Percentiles rank a stretch among this genome's conserved stretches.
Conservation (phyloP, 2,888 invertebrate species). For the Pasiphila rectangulata region DNA sequence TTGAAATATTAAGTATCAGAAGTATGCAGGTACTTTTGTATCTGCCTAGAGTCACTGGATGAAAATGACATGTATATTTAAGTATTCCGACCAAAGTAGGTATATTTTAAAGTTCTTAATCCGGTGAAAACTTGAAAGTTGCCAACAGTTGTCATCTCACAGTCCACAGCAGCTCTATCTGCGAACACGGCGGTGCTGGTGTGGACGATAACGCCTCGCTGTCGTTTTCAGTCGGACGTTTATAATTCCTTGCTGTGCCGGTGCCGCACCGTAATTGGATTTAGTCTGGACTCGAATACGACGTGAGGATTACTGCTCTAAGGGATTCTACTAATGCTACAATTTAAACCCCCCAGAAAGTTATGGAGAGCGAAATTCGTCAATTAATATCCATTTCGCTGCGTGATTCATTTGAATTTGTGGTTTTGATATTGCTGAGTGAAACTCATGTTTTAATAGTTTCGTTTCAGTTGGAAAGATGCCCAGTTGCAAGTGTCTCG, state of each 20-base stretch:
- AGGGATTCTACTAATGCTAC: slow-evolving; percentile 57
- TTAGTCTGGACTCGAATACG: slow-evolving; percentile 70
- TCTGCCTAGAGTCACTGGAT: too few species aligned
- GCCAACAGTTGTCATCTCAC: slow-evolving; percentile 10
- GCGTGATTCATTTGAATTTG: slow-evolving; percentile 29
- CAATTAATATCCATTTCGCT: slow-evolving; percentile 34
- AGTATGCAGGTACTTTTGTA: too few species aligned
- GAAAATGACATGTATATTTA: neutral
- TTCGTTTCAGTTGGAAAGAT: slow-evolving; percentile 1
- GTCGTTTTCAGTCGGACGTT: slow-evolving; percentile 29
- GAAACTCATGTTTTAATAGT: neutral
- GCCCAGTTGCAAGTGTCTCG: neutral
- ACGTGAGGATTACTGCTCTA: slow-evolving; percentile 64
- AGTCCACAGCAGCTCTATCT: slow-evolving; percentile 11
- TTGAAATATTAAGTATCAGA: too few species aligned
- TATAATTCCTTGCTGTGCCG: slow-evolving; percentile 39
- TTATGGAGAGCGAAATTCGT: slow-evolving; percentile 37
- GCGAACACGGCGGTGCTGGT: slow-evolving; percentile 11
- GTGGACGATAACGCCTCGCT: slow-evolving; percentile 23
- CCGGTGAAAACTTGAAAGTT: slow-evolving; percentile 17
- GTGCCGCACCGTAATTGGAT: slow-evolving; percentile 64
- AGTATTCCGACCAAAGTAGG: neutral
- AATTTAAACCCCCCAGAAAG: slow-evolving; percentile 40
- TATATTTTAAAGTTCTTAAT: slow-evolving; percentile 6
- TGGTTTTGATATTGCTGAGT: slow-evolving; percentile 5